Conservation (phyloP, 2,888 invertebrate species). For the Diarsia rubi region DNA sequence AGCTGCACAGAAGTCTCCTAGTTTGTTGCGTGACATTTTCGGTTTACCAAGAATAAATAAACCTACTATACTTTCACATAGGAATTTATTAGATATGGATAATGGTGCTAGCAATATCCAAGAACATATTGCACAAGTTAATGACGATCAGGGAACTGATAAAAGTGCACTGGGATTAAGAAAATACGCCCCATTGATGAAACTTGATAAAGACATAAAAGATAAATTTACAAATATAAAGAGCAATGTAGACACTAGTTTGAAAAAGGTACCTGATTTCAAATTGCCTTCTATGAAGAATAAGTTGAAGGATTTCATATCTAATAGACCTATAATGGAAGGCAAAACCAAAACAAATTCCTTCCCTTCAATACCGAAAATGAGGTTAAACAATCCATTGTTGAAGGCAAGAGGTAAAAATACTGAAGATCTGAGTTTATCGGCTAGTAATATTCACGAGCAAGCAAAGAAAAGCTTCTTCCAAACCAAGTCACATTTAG, state of each 20-base stretch:
- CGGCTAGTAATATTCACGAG: slow-evolving; percentile 58
- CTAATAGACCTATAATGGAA: slow-evolving; percentile 24
- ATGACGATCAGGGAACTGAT: slow-evolving; percentile 4
- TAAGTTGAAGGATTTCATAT: slow-evolving; percentile 41
- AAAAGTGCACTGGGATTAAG: slow-evolving; percentile 7
- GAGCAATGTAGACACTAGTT: slow-evolving; percentile 38
- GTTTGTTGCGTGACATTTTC: slow-evolving; percentile 68
- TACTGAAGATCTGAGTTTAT: slow-evolving; percentile 55
- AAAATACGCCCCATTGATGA: slow-evolving; percentile 31
- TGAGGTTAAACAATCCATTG: slow-evolving; percentile 48
- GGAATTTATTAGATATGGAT: slow-evolving; percentile 74
- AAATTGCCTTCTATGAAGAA: slow-evolving; percentile 28
- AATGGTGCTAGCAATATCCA: slow-evolving; percentile 78
- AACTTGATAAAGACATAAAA: slow-evolving; percentile 19
- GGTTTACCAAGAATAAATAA: slow-evolving; percentile 64
- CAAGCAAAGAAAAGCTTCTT: slow-evolving; percentile 43
- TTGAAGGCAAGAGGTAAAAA: slow-evolving; percentile 19
- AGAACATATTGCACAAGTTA: slow-evolving; percentile 65
- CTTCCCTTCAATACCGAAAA: slow-evolving; percentile 60
- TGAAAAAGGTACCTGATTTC: slow-evolving; percentile 29
- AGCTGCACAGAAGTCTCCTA: slow-evolving; percentile 60
- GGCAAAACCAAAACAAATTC: slow-evolving; percentile 19
- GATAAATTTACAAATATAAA: slow-evolving; percentile 34
- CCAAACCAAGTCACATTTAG: slow-evolving; percentile 48
- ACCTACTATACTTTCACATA: slow-evolving; percentile 59